Conservation (phyloP, 1,140 invertebrate genomes). For the Meteorus sp. region DNA sequence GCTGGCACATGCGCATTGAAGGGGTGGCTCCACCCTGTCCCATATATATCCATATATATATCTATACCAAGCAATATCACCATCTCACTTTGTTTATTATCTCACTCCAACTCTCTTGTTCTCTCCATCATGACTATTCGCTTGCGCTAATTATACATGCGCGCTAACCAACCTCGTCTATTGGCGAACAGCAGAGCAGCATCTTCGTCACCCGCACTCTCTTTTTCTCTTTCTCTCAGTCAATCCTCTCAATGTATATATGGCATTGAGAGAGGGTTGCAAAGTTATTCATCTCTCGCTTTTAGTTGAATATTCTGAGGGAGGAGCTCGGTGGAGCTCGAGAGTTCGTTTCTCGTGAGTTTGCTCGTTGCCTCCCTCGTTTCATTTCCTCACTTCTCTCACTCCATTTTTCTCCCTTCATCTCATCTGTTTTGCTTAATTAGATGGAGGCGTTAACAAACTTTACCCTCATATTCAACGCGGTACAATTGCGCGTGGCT, state of each 20-base stretch:
- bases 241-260: neutral
- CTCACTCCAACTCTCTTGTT: too few relatives aligned
- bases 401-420: neutral
- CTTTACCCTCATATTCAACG: constrained; percentile 24
- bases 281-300: neutral
- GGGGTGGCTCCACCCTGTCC: constrained; percentile 24
- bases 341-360: neutral
- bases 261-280: neutral
- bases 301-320: neutral
- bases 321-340: constrained; percentile 26
- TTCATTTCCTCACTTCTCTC: too few relatives aligned
- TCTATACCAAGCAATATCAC: too few relatives aligned
- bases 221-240: neutral
- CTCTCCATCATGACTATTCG: constrained; percentile 12
- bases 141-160: constrained; percentile 34
- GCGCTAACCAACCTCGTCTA: constrained; percentile 28
- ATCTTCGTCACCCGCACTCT: neutral
- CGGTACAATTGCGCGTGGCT: neutral
- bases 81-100: too few relatives aligned
- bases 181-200: neutral
- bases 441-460: constrained; percentile 34
- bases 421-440: constrained; percentile 32
- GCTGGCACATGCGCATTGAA: constrained; percentile 30
- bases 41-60: too few relatives aligned
- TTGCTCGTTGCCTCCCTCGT: constrained; percentile 1